Evolutionary conservation across 2,888 invertebrate genomes (phyloP), one percentile per base, ranked within the genome.

Genomic region (Cerceris ruficornis): DNA sequence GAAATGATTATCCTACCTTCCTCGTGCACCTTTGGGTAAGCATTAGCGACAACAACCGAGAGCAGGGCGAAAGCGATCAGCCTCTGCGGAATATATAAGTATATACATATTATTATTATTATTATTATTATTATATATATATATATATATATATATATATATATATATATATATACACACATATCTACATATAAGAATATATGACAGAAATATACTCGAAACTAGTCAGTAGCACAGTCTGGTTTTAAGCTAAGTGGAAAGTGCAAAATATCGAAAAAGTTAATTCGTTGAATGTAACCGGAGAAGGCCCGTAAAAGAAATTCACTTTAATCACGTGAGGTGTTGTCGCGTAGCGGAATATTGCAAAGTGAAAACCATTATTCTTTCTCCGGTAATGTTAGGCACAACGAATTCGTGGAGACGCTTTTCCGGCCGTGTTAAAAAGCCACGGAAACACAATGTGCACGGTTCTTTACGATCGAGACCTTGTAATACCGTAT

Each of bases 401-500:
- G 17, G 68, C 72, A 67, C 66, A 72, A 70, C 64, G 60, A 41
- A 69, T 43, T 57, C 43, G 64, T 61, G 50, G 72, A 59, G 67
- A 69, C 73, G 69, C 77, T 75, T 79, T 77, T 73, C 66, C 66
- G 75, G 52, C 60, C 74, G 43, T 75, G 66, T 78, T 28, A 28
- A 84, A 80, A 84, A 78, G 69, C 65, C 75, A 76, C 78, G 41
- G 46, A 66, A 78, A 76, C 78, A 76, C 64, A 43, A 62, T 58
- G 70, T 58, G 59, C 59, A 28, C 68, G 62, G 62, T 80, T 70
- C 78, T 84, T 77, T 79, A 80, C 77, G 80, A 62, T 57, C 75
- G 70, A 72, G 72, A 82, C 77, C 72, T 76, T 57, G 78, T 72
- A 71, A 82, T 81, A 84, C 84, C 82, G 82, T 65, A 70, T 75